Evolutionary conservation across 2,113 vertebrate genomes (phyloP).

Genomic region (Takifugu bimaculatus): DNA sequence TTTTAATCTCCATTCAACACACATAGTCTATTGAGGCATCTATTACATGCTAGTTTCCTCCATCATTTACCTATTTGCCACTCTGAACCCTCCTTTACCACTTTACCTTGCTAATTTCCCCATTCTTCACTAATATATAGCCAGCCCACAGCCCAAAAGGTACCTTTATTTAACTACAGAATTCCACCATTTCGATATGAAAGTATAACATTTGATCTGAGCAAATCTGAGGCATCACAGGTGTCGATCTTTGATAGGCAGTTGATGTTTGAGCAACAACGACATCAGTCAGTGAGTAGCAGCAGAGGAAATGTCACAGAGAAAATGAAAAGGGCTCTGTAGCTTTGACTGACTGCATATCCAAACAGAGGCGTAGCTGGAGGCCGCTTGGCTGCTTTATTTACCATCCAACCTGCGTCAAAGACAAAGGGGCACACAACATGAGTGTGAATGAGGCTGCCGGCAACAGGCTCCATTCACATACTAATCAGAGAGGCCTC

Average conservation of each 20-base stretch:
- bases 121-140: too few relatives aligned
- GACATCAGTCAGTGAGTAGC: neutral
- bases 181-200: neutral
- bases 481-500: conserved; percentile 48
- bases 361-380: neutral
- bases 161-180: neutral
- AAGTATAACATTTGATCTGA: neutral
- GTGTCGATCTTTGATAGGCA: neutral
- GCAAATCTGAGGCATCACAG: neutral
- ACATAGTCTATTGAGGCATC: too few relatives aligned
- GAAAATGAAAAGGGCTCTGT: neutral
- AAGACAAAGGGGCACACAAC: conserved; percentile 15
- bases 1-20: too few relatives aligned
- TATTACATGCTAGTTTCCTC: too few relatives aligned
- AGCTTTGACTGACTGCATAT: neutral
- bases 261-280: conserved; percentile 1
- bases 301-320: neutral
- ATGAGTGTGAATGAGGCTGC: neutral
- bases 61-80: too few relatives aligned
- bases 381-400: neutral
- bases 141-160: too few relatives aligned
- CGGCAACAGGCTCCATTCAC: conserved; percentile 33
- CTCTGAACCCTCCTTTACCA: too few relatives aligned
- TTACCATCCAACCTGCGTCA: neutral
- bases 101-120: too few relatives aligned